Conservation (phyloP, 2,797 vertebrate genomes). For the Sphenodon punctatus region DNA sequence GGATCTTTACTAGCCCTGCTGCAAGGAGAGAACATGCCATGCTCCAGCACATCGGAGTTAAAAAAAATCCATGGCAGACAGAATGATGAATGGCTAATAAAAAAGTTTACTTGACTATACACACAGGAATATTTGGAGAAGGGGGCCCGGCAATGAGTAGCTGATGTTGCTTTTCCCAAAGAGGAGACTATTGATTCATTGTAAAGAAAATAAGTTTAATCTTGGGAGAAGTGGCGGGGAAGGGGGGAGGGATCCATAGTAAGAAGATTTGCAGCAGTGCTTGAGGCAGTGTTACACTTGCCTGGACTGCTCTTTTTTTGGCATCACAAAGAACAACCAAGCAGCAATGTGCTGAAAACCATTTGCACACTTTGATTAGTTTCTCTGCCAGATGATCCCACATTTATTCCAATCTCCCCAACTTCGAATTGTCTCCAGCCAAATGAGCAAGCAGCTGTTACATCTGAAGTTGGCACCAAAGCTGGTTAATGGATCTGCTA, state of each 20-base stretch:
- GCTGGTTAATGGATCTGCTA: slow-evolving; percentile 15
- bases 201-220: slow-evolving; percentile 6
- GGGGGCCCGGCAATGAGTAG: neutral
- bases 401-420: slow-evolving; percentile 47
- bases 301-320: slow-evolving; percentile 24
- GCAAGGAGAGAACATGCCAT: slow-evolving; percentile 35
- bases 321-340: slow-evolving; percentile 22
- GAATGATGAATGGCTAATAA: neutral
- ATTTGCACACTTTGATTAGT: slow-evolving; percentile 46
- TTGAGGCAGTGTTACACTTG: slow-evolving; percentile 19
- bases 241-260: neutral
- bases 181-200: neutral
- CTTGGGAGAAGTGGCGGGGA: neutral
- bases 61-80: neutral
- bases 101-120: neutral
- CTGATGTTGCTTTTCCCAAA: neutral
- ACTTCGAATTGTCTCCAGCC: slow-evolving; percentile 33
- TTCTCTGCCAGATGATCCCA: slow-evolving; percentile 61
- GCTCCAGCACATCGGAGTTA: neutral
- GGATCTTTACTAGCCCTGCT: neutral
- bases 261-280: slow-evolving; percentile 1
- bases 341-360: slow-evolving; percentile 25
- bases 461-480: slow-evolving; percentile 44
- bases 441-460: slow-evolving; percentile 11
- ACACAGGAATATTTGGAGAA: neutral